phyloP scores from a whole-genome alignment of 2,113 vertebrate genomes.

The Entelurus aequoreus region DNA sequence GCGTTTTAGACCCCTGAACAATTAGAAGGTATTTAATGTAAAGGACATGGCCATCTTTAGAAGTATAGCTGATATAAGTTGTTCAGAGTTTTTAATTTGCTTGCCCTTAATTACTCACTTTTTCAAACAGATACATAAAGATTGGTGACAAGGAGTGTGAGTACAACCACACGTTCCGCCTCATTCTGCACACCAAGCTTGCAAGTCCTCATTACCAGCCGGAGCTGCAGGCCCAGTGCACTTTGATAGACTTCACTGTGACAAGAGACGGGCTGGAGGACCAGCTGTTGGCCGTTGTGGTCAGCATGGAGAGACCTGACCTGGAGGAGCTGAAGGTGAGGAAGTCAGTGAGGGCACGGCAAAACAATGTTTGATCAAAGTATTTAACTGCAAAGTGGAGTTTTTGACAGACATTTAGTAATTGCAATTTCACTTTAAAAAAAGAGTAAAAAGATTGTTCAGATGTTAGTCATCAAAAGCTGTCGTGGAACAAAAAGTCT shows the following conservation, averaged over 20 bases:
- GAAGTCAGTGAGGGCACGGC: neutral
- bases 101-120: slow-evolving; percentile 1
- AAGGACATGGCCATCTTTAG: neutral
- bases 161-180: slow-evolving; percentile 81
- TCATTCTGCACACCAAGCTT: slow-evolving; percentile 93
- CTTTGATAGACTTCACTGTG: slow-evolving; percentile 92
- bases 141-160: slow-evolving; percentile 95
- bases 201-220: slow-evolving; percentile 94
- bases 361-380: neutral
- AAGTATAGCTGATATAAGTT: neutral
- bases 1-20: too few relatives aligned
- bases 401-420: slow-evolving; percentile 6
- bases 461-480: slow-evolving; percentile 14
- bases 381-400: neutral
- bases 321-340: slow-evolving; percentile 90
- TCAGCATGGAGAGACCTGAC: slow-evolving; percentile 88
- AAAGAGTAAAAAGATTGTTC: slow-evolving; percentile 9
- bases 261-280: slow-evolving; percentile 89
- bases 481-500: slow-evolving; percentile 31
- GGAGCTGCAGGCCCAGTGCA: slow-evolving; percentile 94
- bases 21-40: neutral
- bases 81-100: neutral
- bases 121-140: slow-evolving; percentile 78
- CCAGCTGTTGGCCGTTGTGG: slow-evolving; percentile 86
- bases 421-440: neutral